Conservation (phyloP, 2,888 invertebrate species). For the Drosophila pullipes region DNA sequence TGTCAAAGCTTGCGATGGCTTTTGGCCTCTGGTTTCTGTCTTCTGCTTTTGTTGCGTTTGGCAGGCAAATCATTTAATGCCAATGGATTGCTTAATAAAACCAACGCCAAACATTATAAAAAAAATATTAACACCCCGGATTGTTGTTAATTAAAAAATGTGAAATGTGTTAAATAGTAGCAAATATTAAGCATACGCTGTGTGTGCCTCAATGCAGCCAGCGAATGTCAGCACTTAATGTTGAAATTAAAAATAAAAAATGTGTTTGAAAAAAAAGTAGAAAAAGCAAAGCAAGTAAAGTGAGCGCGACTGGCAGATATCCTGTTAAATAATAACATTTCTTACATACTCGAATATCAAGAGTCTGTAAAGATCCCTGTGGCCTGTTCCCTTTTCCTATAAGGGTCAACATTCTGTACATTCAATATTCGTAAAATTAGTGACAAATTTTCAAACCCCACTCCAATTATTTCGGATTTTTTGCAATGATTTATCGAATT, state of each 20-base stretch:
- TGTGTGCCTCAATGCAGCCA: background rate
- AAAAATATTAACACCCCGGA: slow-evolving; percentile 21
- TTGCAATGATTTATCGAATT: no score
- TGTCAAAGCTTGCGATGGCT: slow-evolving; percentile 51
- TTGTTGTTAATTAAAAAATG: slow-evolving; percentile 54
- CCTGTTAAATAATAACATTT: background rate
- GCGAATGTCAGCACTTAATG: background rate
- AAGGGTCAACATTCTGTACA: no score
- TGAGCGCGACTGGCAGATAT: background rate
- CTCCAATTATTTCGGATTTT: no score
- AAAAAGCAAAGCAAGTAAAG: background rate
- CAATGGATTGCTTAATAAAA: slow-evolving; percentile 42
- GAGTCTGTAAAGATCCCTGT: background rate
- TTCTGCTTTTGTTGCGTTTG: slow-evolving; percentile 22
- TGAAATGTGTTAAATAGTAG: slow-evolving; percentile 27
- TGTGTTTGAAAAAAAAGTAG: background rate
- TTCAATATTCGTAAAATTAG: no score
- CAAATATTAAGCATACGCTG: background rate
- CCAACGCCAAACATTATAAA: slow-evolving; percentile 36
- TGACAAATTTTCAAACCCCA: no score
- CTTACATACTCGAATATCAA: background rate
- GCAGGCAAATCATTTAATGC: slow-evolving; percentile 48
- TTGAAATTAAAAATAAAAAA: background rate
- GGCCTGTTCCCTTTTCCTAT: no score
- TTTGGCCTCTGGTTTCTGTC: slow-evolving; percentile 16